Conservation (phyloP, 2,888 invertebrate genomes). For the Anoplius nigerrimus region DNA sequence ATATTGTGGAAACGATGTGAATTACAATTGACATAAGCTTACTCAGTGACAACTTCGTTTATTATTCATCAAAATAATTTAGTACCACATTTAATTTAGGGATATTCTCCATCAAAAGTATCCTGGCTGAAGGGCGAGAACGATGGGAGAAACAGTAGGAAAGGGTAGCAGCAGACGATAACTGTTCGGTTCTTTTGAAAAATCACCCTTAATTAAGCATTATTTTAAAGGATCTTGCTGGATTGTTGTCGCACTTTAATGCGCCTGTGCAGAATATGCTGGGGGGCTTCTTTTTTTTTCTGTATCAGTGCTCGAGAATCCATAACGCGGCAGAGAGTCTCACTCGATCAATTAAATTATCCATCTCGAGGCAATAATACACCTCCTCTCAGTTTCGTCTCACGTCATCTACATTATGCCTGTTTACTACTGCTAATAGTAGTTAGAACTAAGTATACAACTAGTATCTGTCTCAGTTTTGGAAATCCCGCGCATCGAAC, state of each 20-base stretch:
- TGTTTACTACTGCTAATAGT: slow-evolving; percentile 53
- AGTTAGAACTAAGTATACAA: slow-evolving; percentile 55
- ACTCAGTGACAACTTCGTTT: slow-evolving; percentile 65
- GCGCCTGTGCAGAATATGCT: slow-evolving; percentile 21
- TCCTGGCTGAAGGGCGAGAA: slow-evolving; percentile 21
- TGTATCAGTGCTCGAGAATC: slow-evolving; percentile 23
- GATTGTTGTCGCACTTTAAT: slow-evolving; percentile 26
- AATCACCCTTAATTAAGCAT: slow-evolving; percentile 57
- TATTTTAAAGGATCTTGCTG: slow-evolving; percentile 39
- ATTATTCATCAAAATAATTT: slow-evolving; percentile 67
- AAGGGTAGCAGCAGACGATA: slow-evolving; percentile 37
- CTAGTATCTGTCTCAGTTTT: slow-evolving; percentile 48
- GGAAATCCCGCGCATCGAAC: slow-evolving; percentile 50
- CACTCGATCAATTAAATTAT: slow-evolving; percentile 30
- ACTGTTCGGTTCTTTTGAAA: slow-evolving; percentile 38
- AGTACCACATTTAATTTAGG: slow-evolving; percentile 63
- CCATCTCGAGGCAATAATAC: slow-evolving; percentile 26
- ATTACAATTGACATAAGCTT: slow-evolving; percentile 44
- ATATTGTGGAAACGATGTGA: slow-evolving; percentile 28
- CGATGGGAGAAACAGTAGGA: slow-evolving; percentile 33
- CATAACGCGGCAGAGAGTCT: slow-evolving; percentile 14
- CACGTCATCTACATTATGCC: slow-evolving; percentile 46
- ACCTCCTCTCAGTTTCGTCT: slow-evolving; percentile 31
- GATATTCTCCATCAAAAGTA: slow-evolving; percentile 22
- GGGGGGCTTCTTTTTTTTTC: neutral